Evolutionary conservation across 2,797 vertebrate species (phyloP).

Genomic region (Melanotaenia pygmaea): DNA sequence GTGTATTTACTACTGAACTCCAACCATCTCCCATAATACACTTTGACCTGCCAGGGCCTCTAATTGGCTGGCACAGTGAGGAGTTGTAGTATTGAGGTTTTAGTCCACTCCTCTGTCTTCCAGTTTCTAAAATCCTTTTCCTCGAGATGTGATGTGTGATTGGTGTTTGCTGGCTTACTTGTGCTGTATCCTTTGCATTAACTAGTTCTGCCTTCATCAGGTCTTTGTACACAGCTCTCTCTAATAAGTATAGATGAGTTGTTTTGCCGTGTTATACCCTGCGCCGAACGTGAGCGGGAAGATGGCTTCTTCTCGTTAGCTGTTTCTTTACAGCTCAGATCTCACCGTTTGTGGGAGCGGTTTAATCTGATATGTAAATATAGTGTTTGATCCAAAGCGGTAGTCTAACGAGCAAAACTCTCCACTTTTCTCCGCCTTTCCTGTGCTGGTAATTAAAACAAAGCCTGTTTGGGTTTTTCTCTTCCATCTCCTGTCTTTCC

Average conservation of each 20-base stretch:
- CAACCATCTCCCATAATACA: slow-evolving; percentile 90
- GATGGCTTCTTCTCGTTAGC: slow-evolving; percentile 72
- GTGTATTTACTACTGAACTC: slow-evolving; percentile 91
- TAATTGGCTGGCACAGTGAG: slow-evolving; percentile 92
- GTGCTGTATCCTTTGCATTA: slow-evolving; percentile 42
- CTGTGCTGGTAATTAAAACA: slow-evolving; percentile 89
- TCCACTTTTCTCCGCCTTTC: slow-evolving; percentile 83
- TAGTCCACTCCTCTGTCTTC: slow-evolving; percentile 85
- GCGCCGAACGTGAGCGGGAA: slow-evolving; percentile 63
- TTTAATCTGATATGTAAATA: slow-evolving; percentile 99
- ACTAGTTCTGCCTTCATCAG: slow-evolving; percentile 57
- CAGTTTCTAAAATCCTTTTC: slow-evolving; percentile 55
- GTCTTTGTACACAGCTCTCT: slow-evolving; percentile 53
- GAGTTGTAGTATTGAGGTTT: slow-evolving; percentile 87
- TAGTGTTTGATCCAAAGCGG: slow-evolving; percentile 87
- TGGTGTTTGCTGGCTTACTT: slow-evolving; percentile 29
- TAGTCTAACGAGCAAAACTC: slow-evolving; percentile 89
- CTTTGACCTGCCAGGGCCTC: slow-evolving; percentile 88
- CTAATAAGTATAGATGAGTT: slow-evolving; percentile 65
- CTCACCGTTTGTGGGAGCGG: slow-evolving; percentile 86
- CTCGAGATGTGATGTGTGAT: background rate
- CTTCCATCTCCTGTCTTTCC: slow-evolving; percentile 43
- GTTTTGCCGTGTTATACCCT: slow-evolving; percentile 74
- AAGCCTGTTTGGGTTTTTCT: slow-evolving; percentile 83
- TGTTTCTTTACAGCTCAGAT: slow-evolving; percentile 66